These are phyloP conservation scores for Aspidoscelis tigris DNA, from an alignment of 2,113 vertebrate species.

Conservation along the genomic window DNA sequence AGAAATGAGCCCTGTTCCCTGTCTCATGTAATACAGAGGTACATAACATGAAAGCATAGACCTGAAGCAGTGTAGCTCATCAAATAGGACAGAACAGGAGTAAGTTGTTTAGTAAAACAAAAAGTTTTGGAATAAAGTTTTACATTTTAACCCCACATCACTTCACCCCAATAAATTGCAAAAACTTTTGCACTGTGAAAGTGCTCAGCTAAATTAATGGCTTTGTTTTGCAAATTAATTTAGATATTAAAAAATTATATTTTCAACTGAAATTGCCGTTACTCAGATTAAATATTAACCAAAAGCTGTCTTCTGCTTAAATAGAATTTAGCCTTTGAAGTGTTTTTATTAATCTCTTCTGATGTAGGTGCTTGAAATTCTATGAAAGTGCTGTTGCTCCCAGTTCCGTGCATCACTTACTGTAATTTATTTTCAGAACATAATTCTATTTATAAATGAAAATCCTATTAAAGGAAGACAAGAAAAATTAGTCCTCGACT, in stretches of 20 bases:
- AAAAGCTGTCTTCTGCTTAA: conserved; percentile 86
- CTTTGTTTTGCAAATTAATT: conserved; percentile 91
- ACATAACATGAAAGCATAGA: conserved; percentile 41
- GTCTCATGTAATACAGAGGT: conserved; percentile 24
- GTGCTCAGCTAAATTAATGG: conserved; percentile 86
- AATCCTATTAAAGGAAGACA: conserved; percentile 98
- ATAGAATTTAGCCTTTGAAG: conserved; percentile 90
- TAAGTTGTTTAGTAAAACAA: conserved; percentile 79
- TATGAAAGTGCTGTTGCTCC: conserved; percentile 81
- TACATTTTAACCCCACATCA: conserved; percentile 76
- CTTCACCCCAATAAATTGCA: conserved; percentile 79
- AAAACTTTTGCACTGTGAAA: conserved; percentile 83
- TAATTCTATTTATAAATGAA: conserved; percentile 99
- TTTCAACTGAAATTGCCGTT: conserved; percentile 93
- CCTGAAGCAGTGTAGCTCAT: conserved; percentile 66
- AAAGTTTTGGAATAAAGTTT: conserved; percentile 73
- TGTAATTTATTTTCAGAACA: conserved; percentile 98
- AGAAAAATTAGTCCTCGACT: conserved; percentile 94
- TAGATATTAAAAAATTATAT: conserved; percentile 91
- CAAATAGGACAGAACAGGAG: conserved; percentile 75
- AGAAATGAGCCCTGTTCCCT: conserved; percentile 26
- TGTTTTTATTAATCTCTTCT: conserved; percentile 90
- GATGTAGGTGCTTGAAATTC: conserved; percentile 87
- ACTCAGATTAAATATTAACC: conserved; percentile 91
- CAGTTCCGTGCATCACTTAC: conserved; percentile 91